Evolutionary conservation across 1,140 invertebrate genomes (phyloP).

Genomic region (Drosophila fuyamai): DNA sequence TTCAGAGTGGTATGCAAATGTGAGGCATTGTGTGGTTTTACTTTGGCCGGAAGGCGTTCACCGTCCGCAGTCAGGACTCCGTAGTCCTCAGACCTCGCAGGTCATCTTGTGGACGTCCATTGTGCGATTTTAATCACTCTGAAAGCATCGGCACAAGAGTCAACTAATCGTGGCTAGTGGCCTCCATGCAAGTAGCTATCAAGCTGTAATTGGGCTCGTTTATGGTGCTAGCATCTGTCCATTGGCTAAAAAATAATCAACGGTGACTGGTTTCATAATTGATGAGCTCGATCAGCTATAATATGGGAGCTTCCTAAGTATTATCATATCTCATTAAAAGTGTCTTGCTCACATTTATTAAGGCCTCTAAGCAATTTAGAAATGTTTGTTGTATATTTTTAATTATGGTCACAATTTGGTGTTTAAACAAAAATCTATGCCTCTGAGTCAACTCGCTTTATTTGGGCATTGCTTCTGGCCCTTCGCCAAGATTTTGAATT

Average conservation of each 20-base stretch:
- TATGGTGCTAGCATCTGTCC: not conserved
- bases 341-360: not conserved
- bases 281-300: not conserved
- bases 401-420: constrained; percentile 54
- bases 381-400: constrained; percentile 44
- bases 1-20: constrained; percentile 78
- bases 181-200: constrained; percentile 52
- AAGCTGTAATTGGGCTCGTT: constrained; percentile 30
- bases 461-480: constrained; percentile 56
- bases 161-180: constrained; percentile 62
- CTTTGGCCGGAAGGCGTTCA: constrained; percentile 67
- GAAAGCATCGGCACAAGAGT: constrained; percentile 67
- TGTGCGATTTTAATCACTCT: constrained; percentile 77
- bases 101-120: constrained; percentile 66
- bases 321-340: constrained; percentile 8
- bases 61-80: constrained; percentile 8
- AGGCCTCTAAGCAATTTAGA: not conserved
- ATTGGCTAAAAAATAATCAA: too few relatives aligned
- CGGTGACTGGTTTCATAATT: too few relatives aligned
- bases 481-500: constrained; percentile 39
- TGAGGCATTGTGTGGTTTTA: constrained; percentile 78
- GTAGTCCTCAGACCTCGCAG: constrained; percentile 19
- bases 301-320: too few relatives aligned
- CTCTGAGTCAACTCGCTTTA: constrained; percentile 9
- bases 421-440: not conserved